Base-by-base conservation (phyloP, 2,113 vertebrate genomes). In the Butorides virescens region DNA sequence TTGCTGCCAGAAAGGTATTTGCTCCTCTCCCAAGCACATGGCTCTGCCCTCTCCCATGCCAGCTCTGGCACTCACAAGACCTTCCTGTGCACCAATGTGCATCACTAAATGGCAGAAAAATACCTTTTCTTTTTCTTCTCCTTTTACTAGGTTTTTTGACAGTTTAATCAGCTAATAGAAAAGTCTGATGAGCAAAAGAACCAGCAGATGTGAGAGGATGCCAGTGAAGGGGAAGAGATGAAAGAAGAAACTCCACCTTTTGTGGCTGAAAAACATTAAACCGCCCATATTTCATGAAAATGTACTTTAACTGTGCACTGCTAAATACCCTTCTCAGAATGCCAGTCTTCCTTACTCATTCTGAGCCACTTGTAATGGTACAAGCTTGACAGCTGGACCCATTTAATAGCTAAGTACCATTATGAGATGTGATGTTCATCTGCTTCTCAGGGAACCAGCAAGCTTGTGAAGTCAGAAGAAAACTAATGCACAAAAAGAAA, bases 351-450 rank as follows among this genome's bases (percentile, higher is more conserved):
- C 55, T 63, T 30, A 46, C 3, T 37, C 36, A 13, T 32, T 70
- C 37, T 6, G 26, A 80, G 17, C 11, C 2, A 10, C 3, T 0
- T 46, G 63, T 39, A 46, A 46, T 2, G 25, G 47, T 11, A 62
- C 3, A 21, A 39, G n/a, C 21, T 22, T 23, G 9, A 21, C 3
- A 70, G 34, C 0, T 52, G 39, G n/a, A 32, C 5, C 11, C 10
- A 4, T 55, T 73, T 46, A 66, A 49, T 15, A 84, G 32, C 10
- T 39, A 1, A 2, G 34, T 36, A 15, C 70, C 39, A 27, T 26
- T 30, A 7, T 0, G 10, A 58, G 37, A 50, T 2, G 7, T 0
- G n/a, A 62, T 2, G 4, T 19, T 42, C 16, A 23, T 4, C 29
- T 17, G 12, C n/a, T 67, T 42, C 50, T 16, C 13, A 36, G 39